Evolutionary conservation across 2,113 vertebrate genomes (phyloP).

Genomic region (Toxostoma redivivum): DNA sequence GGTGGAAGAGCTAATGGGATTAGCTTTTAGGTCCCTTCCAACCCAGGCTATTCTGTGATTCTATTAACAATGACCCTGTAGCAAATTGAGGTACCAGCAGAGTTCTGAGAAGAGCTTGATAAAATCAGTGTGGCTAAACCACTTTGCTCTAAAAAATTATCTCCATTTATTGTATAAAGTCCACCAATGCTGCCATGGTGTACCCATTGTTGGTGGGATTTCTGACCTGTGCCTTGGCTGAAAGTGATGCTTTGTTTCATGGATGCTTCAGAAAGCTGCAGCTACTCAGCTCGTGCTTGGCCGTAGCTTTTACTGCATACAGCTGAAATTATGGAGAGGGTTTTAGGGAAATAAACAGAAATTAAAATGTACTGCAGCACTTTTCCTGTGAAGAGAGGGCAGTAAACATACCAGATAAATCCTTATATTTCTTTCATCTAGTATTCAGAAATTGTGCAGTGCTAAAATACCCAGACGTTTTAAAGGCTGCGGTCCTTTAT

Average conservation of each 20-base stretch:
- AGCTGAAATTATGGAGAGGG: conserved; percentile 51
- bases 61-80: background rate
- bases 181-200: fast-evolving
- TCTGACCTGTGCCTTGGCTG: background rate
- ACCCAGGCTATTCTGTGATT: background rate
- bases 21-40: background rate
- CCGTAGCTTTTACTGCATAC: conserved; percentile 46
- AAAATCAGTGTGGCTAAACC: background rate
- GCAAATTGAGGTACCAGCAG: background rate
- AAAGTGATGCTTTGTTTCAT: background rate
- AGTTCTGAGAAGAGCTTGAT: background rate
- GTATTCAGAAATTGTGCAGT: conserved; percentile 57
- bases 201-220: background rate
- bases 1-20: too few species aligned
- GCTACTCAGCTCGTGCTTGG: conserved; percentile 33
- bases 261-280: background rate
- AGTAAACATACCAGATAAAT: conserved; percentile 67
- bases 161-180: background rate
- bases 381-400: conserved; percentile 46
- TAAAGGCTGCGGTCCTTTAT: conserved; percentile 65
- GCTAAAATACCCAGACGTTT: conserved; percentile 73
- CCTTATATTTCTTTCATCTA: conserved; percentile 51
- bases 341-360: conserved; percentile 68
- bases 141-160: background rate
- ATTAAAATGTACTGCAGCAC: conserved; percentile 58